Evolutionary conservation across 2,113 vertebrate species (phyloP).

Genomic region (Calidris pygmaea): DNA sequence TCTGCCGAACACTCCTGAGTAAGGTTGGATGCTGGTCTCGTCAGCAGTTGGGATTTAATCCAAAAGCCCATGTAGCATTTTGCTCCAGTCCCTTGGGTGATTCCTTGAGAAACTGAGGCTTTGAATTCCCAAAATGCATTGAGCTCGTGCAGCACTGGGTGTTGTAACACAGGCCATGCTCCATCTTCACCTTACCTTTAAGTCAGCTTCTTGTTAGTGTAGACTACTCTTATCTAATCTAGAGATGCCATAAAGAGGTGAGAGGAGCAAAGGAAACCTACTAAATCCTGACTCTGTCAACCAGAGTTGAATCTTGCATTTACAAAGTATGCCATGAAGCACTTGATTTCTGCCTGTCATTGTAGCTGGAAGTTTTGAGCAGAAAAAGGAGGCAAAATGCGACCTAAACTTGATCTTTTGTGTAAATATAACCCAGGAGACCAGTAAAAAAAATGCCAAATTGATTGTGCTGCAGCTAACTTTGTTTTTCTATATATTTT

Average conservation of each 20-base stretch:
- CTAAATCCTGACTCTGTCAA: not conserved
- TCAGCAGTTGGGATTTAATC: not conserved
- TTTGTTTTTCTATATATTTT: not conserved
- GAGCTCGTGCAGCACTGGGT: not conserved
- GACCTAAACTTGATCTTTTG: not conserved
- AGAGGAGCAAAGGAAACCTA: not conserved
- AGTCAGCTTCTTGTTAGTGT: not conserved
- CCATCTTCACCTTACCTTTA: not conserved
- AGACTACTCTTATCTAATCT: not conserved
- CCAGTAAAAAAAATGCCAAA: not conserved
- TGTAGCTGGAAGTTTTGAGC: not conserved
- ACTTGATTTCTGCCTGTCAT: not conserved
- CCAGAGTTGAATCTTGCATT: not conserved
- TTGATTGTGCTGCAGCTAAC: not conserved
- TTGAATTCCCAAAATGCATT: not conserved
- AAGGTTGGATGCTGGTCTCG: not conserved
- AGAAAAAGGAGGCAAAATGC: not conserved
- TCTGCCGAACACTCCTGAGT: not conserved
- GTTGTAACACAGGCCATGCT: not conserved
- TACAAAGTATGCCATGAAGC: not conserved
- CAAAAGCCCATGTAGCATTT: not conserved
- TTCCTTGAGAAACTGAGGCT: not conserved
- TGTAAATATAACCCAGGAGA: not conserved
- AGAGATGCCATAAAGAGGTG: not conserved
- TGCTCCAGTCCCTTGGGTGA: not conserved